phyloP scores from a whole-genome alignment of 2,797 vertebrate genomes.

The Enteromius afrohamiltoni region DNA sequence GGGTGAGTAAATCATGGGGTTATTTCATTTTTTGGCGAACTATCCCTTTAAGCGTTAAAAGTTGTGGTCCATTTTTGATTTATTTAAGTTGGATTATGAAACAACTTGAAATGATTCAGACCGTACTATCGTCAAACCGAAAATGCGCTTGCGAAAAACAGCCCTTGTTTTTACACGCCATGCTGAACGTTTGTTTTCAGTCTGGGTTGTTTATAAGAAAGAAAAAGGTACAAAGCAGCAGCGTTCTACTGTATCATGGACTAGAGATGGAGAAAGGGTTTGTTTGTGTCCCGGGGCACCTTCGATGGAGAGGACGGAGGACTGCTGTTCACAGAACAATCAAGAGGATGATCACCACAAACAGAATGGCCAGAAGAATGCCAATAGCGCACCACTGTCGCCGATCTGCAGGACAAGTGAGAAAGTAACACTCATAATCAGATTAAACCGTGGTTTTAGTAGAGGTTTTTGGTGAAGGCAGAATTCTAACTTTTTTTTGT shows the following conservation, averaged over 20 bases:
- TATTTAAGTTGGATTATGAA: slow-evolving; percentile 3
- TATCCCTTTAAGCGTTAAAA: not conserved
- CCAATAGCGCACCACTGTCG: slow-evolving; percentile 97
- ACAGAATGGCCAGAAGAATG: slow-evolving; percentile 85
- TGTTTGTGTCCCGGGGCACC: slow-evolving; percentile 25
- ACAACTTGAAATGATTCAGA: slow-evolving; percentile 5
- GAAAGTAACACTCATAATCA: not conserved
- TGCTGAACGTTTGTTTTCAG: not conserved
- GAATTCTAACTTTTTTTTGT: not conserved
- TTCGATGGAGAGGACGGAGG: not conserved
- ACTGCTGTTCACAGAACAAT: slow-evolving; percentile 83
- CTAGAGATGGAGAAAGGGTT: slow-evolving; percentile 34
- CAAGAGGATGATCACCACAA: slow-evolving; percentile 90
- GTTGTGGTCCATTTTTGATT: not conserved
- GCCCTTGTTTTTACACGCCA: not conserved
- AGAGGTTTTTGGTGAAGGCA: not conserved
- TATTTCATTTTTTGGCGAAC: not conserved
- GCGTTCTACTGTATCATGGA: slow-evolving; percentile 2
- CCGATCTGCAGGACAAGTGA: slow-evolving; percentile 79
- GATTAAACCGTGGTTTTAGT: not conserved
- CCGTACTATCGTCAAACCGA: not conserved
- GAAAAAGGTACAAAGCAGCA: slow-evolving; percentile 22
- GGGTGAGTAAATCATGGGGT: not conserved
- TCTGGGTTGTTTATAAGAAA: slow-evolving; percentile 36
- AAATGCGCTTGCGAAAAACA: not conserved